phyloP scores from a whole-genome alignment of 2,888 invertebrate species.

The Drosophila leonis region DNA sequence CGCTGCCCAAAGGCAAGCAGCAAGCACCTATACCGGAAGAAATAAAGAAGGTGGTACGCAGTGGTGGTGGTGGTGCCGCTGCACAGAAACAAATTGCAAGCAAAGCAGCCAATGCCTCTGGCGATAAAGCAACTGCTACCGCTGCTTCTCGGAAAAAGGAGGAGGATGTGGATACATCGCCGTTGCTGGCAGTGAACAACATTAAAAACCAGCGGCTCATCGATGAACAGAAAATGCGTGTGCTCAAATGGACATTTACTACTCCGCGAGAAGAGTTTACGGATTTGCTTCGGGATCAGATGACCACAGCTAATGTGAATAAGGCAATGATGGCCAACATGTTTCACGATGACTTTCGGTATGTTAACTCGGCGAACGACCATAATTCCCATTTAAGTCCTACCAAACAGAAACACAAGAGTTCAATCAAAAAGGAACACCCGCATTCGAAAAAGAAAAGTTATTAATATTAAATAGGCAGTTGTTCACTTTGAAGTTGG shows the following conservation, averaged over 20 bases:
- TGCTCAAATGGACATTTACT: slow-evolving; percentile 97
- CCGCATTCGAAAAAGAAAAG: neutral
- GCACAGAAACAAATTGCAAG: slow-evolving; percentile 58
- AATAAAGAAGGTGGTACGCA: slow-evolving; percentile 85
- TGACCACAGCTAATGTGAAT: slow-evolving; percentile 95
- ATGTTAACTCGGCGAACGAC: slow-evolving; percentile 38
- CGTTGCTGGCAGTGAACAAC: slow-evolving; percentile 92
- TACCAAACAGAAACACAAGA: neutral
- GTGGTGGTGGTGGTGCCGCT: slow-evolving; percentile 67
- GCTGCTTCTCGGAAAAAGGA: slow-evolving; percentile 90
- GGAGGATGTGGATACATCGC: slow-evolving; percentile 93
- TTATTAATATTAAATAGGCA: neutral
- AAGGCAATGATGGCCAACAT: slow-evolving; percentile 94
- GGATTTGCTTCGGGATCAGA: slow-evolving; percentile 95
- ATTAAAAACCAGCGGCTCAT: slow-evolving; percentile 96
- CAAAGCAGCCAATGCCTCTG: slow-evolving; percentile 37
- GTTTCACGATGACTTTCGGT: slow-evolving; percentile 97
- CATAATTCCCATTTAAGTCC: neutral
- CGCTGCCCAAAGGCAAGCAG: slow-evolving; percentile 88
- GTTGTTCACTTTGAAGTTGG: neutral
- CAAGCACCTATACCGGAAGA: slow-evolving; percentile 86
- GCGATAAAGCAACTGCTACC: slow-evolving; percentile 51
- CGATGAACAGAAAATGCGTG: slow-evolving; percentile 97
- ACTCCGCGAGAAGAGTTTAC: slow-evolving; percentile 97
- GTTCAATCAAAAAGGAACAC: neutral